Evolutionary conservation across 1,140 invertebrate species (phyloP).

Genomic region (Subanguina moxae): DNA sequence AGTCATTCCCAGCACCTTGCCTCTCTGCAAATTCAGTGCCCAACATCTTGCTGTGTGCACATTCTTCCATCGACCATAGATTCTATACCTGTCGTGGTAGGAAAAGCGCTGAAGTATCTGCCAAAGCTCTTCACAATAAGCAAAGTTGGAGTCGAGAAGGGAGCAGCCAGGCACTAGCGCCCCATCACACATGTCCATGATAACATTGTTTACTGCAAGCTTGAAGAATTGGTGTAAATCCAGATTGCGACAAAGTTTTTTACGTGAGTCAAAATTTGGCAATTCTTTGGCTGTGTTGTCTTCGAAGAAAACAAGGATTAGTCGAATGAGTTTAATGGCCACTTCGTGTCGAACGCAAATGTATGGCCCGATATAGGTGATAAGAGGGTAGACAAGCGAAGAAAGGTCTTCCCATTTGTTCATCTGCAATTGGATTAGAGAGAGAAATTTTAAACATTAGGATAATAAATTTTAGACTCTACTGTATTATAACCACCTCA

Average conservation of each 20-base stretch:
- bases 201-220: constrained; percentile 55
- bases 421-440: constrained; percentile 23
- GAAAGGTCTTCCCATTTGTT: constrained; percentile 67
- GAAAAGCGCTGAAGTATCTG: constrained; percentile 82
- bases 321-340: constrained; percentile 64
- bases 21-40: constrained; percentile 74
- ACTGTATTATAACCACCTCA: too few relatives aligned
- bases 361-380: constrained; percentile 79
- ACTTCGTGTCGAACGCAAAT: constrained; percentile 80
- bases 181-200: constrained; percentile 79
- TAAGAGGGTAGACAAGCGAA: constrained; percentile 77
- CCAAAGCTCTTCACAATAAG: constrained; percentile 92
- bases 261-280: neutral
- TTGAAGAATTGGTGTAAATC: neutral
- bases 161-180: constrained; percentile 82
- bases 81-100: constrained; percentile 82
- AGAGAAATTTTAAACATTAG: constrained; percentile 1
- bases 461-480: constrained; percentile 1
- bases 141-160: constrained; percentile 86
- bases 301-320: constrained; percentile 77
- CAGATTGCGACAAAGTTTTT: constrained; percentile 3
- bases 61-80: constrained; percentile 91
- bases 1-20: constrained; percentile 80
- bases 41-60: constrained; percentile 76
- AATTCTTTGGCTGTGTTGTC: constrained; percentile 59